Conservation (phyloP, 2,797 vertebrate genomes). For the Mus spretus region DNA sequence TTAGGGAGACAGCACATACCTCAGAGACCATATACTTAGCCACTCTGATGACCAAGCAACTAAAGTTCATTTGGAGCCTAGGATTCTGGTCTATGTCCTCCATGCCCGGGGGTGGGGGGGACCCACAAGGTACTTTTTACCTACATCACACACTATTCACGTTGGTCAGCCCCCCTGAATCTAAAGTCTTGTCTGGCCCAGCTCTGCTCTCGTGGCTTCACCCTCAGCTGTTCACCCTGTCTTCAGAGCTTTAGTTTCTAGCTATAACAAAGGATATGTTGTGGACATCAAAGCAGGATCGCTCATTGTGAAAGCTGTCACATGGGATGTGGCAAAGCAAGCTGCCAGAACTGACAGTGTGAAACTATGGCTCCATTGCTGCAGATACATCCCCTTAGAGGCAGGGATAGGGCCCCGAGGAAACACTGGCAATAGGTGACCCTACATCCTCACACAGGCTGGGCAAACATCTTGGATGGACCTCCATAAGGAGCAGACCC, state of each 20-base stretch:
- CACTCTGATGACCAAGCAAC: background rate
- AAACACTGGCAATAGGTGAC: background rate
- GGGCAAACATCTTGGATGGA: background rate
- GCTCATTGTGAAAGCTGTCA: background rate
- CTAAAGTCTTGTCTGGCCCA: background rate
- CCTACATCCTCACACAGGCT: background rate
- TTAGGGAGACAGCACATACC: background rate
- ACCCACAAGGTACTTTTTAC: background rate
- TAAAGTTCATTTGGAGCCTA: background rate
- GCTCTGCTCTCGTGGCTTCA: background rate
- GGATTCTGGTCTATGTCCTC: background rate
- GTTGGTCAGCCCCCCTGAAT: slow-evolving; percentile 1
- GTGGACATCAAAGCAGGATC: background rate
- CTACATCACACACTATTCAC: background rate
- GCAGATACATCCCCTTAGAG: background rate
- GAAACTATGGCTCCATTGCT: background rate
- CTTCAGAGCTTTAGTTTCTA: slow-evolving; percentile 47
- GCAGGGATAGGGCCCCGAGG: background rate
- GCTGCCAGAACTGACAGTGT: background rate
- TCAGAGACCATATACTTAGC: background rate
- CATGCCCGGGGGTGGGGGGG: background rate
- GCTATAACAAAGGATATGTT: slow-evolving; percentile 57
- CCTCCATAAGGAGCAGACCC: background rate
- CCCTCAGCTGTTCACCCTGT: background rate
- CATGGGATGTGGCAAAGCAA: background rate